A percentile compares a stretch with the other conserved stretches of the same genome.
These are phyloP conservation scores for Hydrophis major DNA, from an alignment of 2,797 vertebrate genomes.

Conservation along the genomic window DNA sequence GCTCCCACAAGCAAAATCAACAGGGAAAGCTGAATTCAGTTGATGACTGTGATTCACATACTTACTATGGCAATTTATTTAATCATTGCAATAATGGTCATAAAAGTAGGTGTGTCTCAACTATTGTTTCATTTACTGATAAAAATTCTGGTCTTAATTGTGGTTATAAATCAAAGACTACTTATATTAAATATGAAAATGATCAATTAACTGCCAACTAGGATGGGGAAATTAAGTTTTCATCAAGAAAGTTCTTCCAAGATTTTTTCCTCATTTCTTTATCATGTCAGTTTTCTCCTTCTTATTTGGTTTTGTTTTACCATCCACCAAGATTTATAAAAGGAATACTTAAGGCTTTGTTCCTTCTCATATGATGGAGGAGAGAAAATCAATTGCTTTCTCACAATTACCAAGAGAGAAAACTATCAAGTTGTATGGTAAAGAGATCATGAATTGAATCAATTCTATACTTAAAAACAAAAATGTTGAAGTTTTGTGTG, in stretches of 20 bases:
- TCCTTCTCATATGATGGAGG: background rate
- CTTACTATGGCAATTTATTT: background rate
- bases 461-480: background rate
- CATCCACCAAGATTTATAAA: background rate
- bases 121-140: background rate
- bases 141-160: background rate
- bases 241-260: background rate
- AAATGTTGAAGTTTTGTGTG: background rate
- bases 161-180: background rate
- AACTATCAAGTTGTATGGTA: background rate
- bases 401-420: background rate
- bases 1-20: background rate
- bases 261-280: background rate
- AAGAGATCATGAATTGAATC: background rate
- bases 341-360: background rate
- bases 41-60: background rate
- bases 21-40: background rate
- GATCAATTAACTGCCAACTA: background rate
- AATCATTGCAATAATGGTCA: background rate
- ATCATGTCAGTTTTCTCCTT: background rate
- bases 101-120: background rate
- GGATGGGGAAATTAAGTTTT: background rate
- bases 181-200: background rate
- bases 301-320: background rate
- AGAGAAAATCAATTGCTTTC: background rate